phyloP scores from a whole-genome alignment of 2,888 invertebrate species.

The Carpatolechia fugitivella region DNA sequence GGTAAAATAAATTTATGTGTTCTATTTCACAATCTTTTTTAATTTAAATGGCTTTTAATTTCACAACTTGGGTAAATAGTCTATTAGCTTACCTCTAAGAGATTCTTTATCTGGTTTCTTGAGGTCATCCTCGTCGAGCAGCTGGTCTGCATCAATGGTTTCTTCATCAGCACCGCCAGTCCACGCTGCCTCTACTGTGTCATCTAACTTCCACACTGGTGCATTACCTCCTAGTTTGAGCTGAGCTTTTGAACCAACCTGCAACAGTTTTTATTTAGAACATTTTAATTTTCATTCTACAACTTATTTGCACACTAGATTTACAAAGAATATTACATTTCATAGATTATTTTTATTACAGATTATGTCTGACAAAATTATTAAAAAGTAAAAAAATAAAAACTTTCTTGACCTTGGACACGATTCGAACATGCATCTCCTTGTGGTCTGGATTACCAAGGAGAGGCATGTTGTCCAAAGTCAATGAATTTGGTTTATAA shows the following conservation, averaged over 20 bases:
- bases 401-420: no score
- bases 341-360: no score
- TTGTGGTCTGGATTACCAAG: no score
- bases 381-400: no score
- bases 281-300: no score
- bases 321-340: no score
- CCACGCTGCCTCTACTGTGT: slow-evolving; percentile 80
- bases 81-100: slow-evolving; percentile 86
- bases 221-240: slow-evolving; percentile 55
- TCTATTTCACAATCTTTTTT: no score
- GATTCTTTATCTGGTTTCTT: slow-evolving; percentile 91
- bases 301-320: no score
- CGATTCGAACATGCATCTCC: no score
- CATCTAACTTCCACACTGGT: slow-evolving; percentile 86
- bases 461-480: no score
- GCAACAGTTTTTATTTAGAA: not conserved
- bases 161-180: slow-evolving; percentile 82
- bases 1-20: no score
- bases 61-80: not conserved
- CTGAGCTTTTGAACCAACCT: slow-evolving; percentile 71
- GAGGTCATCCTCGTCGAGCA: slow-evolving; percentile 94
- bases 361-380: not conserved
- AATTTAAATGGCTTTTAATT: not conserved
- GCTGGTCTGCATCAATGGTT: slow-evolving; percentile 90
- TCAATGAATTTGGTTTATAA: no score